Conservation (phyloP, 2,888 invertebrate genomes). For the Cantharis rufa region DNA sequence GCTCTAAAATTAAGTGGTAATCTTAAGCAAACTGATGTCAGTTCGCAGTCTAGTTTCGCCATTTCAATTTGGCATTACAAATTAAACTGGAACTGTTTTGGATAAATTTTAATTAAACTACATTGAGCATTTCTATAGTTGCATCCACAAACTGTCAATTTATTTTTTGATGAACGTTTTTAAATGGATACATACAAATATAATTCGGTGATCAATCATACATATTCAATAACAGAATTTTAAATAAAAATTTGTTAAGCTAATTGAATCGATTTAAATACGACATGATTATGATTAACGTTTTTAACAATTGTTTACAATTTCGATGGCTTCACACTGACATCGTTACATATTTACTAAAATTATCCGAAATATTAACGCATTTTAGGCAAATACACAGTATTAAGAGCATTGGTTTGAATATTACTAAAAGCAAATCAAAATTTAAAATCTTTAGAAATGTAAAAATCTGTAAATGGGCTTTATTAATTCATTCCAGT, state of each 20-base stretch:
- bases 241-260: background rate
- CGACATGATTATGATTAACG: background rate
- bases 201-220: background rate
- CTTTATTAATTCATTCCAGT: background rate
- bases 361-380: background rate
- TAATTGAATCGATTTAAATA: background rate
- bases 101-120: background rate
- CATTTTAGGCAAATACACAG: background rate
- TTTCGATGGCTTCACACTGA: background rate
- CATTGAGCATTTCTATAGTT: background rate
- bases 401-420: background rate
- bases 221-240: background rate
- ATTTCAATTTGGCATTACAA: background rate
- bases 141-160: background rate
- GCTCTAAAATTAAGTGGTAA: background rate
- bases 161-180: background rate
- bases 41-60: background rate
- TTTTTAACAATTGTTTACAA: background rate
- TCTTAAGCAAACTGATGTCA: background rate
- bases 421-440: background rate
- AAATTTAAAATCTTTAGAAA: background rate
- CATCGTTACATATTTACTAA: background rate
- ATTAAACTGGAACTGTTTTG: background rate
- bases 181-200: background rate
- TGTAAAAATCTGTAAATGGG: background rate